A percentile compares a stretch with the other conserved stretches of the same genome.
phyloP scores from a whole-genome alignment of 1,140 invertebrate species.

The Manduca sexta region DNA sequence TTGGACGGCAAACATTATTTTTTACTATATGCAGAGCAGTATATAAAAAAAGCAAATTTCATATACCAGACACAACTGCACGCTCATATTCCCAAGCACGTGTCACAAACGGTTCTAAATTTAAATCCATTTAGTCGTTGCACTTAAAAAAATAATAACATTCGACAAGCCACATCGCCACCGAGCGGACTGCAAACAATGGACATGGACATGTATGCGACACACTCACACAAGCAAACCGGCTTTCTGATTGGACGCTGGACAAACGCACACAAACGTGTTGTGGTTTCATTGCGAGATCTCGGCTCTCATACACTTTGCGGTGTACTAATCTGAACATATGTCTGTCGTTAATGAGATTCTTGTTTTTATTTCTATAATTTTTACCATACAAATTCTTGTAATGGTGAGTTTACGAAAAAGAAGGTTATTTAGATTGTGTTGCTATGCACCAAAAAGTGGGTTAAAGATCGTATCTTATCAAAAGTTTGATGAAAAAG shows the following conservation, averaged over 20 bases:
- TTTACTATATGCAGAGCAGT: no score
- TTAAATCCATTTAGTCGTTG: background rate
- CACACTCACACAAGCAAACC: constrained; percentile 15
- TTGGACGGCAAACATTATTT: no score
- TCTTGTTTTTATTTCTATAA: no score
- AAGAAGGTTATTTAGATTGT: no score
- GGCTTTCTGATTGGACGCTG: constrained; percentile 1
- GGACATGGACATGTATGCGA: constrained; percentile 7
- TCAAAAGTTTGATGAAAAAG: no score
- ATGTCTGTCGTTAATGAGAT: constrained; percentile 5
- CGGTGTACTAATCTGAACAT: constrained; percentile 24
- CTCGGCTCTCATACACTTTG: constrained; percentile 29
- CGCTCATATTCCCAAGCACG: background rate
- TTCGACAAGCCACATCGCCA: constrained; percentile 19
- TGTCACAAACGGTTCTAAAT: background rate
- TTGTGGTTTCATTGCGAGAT: constrained; percentile 26
- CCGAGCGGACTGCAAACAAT: constrained; percentile 24
- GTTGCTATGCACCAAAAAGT: no score
- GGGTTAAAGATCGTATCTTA: no score
- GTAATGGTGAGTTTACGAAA: no score
- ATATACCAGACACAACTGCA: background rate
- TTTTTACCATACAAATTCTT: no score
- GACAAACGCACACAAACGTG: constrained; percentile 13
- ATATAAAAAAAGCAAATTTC: no score
- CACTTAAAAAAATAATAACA: constrained; percentile 20